Percentiles rank a stretch among this genome's conserved stretches.
phyloP scores from a whole-genome alignment of 1,140 invertebrate genomes.

The Meteorus sp. region DNA sequence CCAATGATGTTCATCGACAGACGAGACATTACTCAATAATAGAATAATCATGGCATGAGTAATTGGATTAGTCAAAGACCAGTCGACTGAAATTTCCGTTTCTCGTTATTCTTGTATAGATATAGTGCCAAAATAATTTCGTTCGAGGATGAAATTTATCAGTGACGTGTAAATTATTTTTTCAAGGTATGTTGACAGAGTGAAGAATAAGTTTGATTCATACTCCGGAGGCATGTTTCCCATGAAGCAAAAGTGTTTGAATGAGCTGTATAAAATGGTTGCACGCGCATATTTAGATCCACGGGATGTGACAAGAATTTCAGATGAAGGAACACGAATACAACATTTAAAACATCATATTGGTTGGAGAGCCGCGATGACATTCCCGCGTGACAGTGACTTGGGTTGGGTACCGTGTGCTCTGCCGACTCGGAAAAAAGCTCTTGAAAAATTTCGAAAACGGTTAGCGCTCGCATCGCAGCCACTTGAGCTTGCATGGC shows the following conservation, averaged over 20 bases:
- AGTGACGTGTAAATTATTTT: not conserved
- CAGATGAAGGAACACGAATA: constrained; percentile 14
- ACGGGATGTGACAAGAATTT: constrained; percentile 35
- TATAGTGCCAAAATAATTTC: no score
- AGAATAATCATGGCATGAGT: not conserved
- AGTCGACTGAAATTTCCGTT: no score
- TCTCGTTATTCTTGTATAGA: no score
- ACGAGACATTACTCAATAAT: not conserved
- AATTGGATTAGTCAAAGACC: not conserved
- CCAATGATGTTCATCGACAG: no score
- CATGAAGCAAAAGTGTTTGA: constrained; percentile 35
- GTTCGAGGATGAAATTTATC: no score
- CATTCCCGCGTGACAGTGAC: constrained; percentile 41
- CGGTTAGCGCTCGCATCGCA: constrained; percentile 39
- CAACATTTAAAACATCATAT: constrained; percentile 41
- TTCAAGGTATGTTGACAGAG: constrained; percentile 34
- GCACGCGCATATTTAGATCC: constrained; percentile 42
- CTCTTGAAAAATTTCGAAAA: constrained; percentile 33
- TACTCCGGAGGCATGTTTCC: constrained; percentile 37
- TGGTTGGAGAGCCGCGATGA: constrained; percentile 32
- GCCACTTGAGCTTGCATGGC: constrained; percentile 43
- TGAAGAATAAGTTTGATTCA: constrained; percentile 41
- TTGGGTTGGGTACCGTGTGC: constrained; percentile 39
- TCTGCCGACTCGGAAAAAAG: constrained; percentile 19
- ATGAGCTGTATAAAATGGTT: constrained; percentile 40